A percentile compares a stretch with the other conserved stretches of the same genome.
phyloP scores from a whole-genome alignment of 2,888 invertebrate species.

The Tipula vernalis region DNA sequence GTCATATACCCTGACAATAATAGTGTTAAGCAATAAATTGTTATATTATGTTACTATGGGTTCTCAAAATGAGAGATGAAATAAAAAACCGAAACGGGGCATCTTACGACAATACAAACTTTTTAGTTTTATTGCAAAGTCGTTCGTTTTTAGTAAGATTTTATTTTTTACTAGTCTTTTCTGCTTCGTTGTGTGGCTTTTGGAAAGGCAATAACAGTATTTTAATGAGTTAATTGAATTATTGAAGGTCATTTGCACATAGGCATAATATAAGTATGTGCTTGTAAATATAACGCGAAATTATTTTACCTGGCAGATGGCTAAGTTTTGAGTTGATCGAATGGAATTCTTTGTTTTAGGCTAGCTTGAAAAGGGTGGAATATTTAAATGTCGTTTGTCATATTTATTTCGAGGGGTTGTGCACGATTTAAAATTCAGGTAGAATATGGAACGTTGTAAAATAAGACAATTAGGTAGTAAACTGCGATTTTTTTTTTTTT shows the following conservation, averaged over 20 bases:
- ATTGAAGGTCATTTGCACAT: neutral
- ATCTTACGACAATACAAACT: neutral
- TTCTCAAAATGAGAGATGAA: neutral
- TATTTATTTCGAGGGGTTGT: neutral
- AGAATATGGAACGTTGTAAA: neutral
- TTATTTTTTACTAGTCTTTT: neutral
- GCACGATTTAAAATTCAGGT: neutral
- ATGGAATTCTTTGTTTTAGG: neutral
- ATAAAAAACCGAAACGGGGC: neutral
- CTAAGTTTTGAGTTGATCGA: neutral
- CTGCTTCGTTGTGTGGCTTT: neutral
- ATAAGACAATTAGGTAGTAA: neutral
- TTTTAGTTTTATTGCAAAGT: neutral
- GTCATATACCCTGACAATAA: neutral
- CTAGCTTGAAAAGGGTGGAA: neutral
- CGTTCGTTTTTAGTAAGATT: neutral
- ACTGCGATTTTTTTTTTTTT: neutral
- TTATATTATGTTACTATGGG: neutral
- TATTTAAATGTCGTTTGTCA: neutral
- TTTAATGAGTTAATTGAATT: neutral
- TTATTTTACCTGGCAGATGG: neutral
- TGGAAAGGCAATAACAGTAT: neutral
- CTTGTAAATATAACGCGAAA: too few species aligned
- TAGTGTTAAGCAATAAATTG: neutral
- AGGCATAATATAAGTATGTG: too few species aligned